Evolutionary conservation across 2,113 vertebrate genomes (phyloP).

Genomic region (Cyanocitta stelleri): DNA sequence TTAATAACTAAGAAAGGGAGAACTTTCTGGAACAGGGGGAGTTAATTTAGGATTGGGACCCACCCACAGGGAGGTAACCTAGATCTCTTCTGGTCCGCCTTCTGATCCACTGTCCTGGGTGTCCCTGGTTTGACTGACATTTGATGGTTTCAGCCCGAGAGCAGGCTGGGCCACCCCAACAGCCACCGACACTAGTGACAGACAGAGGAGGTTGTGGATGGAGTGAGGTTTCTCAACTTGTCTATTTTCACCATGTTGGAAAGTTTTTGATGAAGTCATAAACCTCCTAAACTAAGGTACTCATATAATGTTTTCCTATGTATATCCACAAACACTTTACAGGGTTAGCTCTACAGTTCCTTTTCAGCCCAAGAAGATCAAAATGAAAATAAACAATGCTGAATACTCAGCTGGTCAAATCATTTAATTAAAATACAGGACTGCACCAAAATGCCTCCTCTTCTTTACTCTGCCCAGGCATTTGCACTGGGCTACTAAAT

Average conservation of each 20-base stretch:
- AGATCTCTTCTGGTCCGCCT: no score
- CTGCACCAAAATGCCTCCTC: neutral
- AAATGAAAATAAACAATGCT: neutral
- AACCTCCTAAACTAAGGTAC: neutral
- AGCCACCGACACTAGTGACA: fast-evolving
- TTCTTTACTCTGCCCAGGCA: neutral
- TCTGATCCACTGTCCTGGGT: no score
- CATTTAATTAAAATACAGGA: neutral
- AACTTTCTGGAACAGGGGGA: no score
- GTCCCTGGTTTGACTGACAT: no score
- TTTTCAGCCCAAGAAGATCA: neutral
- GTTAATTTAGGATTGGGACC: no score
- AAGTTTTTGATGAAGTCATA: neutral
- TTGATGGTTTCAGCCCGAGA: no score
- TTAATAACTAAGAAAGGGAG: no score
- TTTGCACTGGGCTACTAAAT: neutral
- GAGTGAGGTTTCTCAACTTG: neutral
- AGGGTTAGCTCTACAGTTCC: neutral
- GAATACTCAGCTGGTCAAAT: neutral
- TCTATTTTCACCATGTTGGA: neutral
- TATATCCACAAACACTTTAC: neutral
- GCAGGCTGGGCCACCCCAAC: no score
- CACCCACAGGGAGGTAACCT: no score
- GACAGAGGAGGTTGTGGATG: neutral
- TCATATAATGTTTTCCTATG: neutral